Evolutionary conservation across 2,888 invertebrate genomes (phyloP).

Genomic region (Cotesia congregata): DNA sequence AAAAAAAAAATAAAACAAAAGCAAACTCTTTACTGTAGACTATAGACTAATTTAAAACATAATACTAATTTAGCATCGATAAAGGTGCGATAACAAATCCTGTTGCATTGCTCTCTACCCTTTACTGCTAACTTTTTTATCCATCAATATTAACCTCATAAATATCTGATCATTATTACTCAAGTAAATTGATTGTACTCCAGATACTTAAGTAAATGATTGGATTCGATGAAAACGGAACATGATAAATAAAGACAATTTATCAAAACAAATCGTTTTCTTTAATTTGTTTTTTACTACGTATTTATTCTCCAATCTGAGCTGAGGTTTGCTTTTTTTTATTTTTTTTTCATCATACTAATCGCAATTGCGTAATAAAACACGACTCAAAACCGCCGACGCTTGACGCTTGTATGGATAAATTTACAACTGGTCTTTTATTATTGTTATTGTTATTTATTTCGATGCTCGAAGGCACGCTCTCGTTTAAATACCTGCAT

Average conservation of each 20-base stretch:
- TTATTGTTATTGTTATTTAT: constrained; percentile 2
- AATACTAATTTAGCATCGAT: background rate
- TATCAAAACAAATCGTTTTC: constrained; percentile 32
- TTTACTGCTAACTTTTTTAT: background rate
- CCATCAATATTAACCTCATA: constrained; percentile 1
- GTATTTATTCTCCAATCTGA: background rate
- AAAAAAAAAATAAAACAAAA: background rate
- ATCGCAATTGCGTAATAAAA: constrained; percentile 30
- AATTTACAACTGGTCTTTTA: background rate
- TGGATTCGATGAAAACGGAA: constrained; percentile 24
- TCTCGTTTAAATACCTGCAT: constrained; percentile 48
- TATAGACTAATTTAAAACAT: background rate
- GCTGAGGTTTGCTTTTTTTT: background rate
- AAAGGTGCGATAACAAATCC: background rate
- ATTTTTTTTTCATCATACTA: constrained; percentile 25
- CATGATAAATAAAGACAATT: constrained; percentile 32
- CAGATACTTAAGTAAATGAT: constrained; percentile 18
- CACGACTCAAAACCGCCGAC: constrained; percentile 18
- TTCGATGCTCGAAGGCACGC: constrained; percentile 37
- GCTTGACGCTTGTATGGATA: background rate
- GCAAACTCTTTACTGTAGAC: background rate
- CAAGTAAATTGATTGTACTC: constrained; percentile 1
- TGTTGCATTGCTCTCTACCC: background rate
- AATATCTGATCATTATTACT: background rate
- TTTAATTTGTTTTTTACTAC: constrained; percentile 10